Evolutionary conservation across 2,797 vertebrate species (phyloP), one percentile per base, ranked within the genome.

Genomic region (Nothura maculosa): DNA sequence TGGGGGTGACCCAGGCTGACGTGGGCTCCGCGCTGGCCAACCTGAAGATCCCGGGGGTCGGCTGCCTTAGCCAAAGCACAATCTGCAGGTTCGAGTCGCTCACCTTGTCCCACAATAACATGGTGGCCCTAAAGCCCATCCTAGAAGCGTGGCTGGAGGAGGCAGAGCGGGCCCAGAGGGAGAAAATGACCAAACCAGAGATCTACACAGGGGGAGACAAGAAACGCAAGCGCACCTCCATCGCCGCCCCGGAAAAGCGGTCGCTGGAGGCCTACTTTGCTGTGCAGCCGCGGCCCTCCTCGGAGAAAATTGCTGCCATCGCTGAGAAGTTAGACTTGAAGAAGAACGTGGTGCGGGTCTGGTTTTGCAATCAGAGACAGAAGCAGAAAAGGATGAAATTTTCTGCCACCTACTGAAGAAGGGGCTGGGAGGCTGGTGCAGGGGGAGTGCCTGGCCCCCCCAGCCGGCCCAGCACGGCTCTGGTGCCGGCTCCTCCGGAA

Each of bases 341-440:
- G 98, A 99, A 99, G 98, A 99, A 99, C 94, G 99, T 99, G 94
- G 99, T 99, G 79, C 97, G 99, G 36, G 99, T 99, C 75, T 99
- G 99, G 99, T 99, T 99, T 97, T 99, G 99, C 97, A 99, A 99
- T 95, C 99, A 99, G 97, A 97, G 99, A 98, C 99, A 99, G 97
- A 99, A 99, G 96, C 99, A 99, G 97, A 99, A 99, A 98, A 97
- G 99, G 87, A 99, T 99, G 99, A 99, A 99, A 97, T 99, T 99
- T 97, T 99, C 99, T 82, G 99, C 99, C 40, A 98, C 98, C 82
- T 99, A 99, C 97, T 99, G 93, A 98, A 72, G 97, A 81, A 36
- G 22, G 63, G 55, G 52, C 30, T 52, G 54, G 60, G 78, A 61
- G 73, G 80, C 74, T 16, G 4, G 42, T 1, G 13, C 27, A 7